phyloP scores from a whole-genome alignment of 2,888 invertebrate genomes.

The Metallyticus violacea region DNA sequence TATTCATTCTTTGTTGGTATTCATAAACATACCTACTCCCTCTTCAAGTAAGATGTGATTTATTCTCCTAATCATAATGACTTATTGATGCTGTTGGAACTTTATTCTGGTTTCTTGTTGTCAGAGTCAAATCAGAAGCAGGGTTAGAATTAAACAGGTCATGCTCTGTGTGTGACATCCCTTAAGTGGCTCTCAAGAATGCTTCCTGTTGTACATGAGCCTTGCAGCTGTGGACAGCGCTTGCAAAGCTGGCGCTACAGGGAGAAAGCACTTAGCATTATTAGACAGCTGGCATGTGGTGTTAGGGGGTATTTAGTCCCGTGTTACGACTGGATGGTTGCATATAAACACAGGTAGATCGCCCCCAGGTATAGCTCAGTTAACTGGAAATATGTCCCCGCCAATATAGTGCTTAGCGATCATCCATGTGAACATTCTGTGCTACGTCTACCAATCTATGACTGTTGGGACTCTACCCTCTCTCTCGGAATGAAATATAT shows the following conservation, averaged over 20 bases:
- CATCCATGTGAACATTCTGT: neutral
- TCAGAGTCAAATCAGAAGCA: too few relatives aligned
- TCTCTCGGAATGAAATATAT: neutral
- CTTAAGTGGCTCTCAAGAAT: neutral
- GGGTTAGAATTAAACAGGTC: too few relatives aligned
- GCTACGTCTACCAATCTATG: neutral
- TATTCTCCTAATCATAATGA: too few relatives aligned
- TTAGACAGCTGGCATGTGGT: slow-evolving; percentile 1
- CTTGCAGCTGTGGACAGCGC: neutral
- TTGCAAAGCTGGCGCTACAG: neutral
- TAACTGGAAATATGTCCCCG: neutral
- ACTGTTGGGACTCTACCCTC: neutral
- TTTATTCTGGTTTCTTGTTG: too few relatives aligned
- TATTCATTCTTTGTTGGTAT: too few relatives aligned
- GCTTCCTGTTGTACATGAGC: neutral
- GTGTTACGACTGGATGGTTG: slow-evolving; percentile 5
- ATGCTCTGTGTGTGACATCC: neutral
- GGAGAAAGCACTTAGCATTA: slow-evolving; percentile 5
- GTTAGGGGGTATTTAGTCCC: slow-evolving; percentile 1
- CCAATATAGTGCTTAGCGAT: neutral
- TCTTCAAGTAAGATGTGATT: too few relatives aligned
- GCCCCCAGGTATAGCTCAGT: neutral
- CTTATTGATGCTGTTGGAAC: too few relatives aligned
- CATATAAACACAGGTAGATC: slow-evolving; percentile 1
- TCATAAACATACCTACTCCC: too few relatives aligned